Base-by-base conservation (phyloP, 2,113 vertebrate genomes). In the Madoqua kirkii region DNA sequence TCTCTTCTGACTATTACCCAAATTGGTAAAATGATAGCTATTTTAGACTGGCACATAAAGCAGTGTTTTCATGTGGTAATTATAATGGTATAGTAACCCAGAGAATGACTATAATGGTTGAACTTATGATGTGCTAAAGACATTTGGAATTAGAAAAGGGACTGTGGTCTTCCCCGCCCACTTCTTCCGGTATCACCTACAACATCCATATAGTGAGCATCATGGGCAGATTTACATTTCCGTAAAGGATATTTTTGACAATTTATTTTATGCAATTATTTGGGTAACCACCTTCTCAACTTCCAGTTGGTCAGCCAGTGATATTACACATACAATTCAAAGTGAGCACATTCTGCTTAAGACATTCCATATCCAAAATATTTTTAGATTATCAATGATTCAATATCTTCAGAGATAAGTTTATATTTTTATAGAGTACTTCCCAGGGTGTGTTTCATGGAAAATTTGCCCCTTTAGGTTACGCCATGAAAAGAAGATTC, bases 101-200 rank as follows among this genome's bases (percentile, higher is more conserved):
- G 23, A 87, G 55, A 93, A 81, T 85, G 86, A 43, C 25, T 59
- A n/a, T 27, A 52, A 87, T 76, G 5, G 16, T 89, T n/a, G 43
- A 96, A 8, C n/a, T 96, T 89, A 87, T 57, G 36, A 83, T 81
- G 15, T 21, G 7, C 45, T 50, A n/a, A 90, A 89, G 50, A 17
- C 50, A 92, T 64, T 81, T 92, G 79, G 16, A 94, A 97, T 45
- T 64, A 89, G 31, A 87, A 91, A 89, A 89, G n/a, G 48, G n/a
- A 91, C 40, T 84, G 36, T 60, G 23, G 29, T 81, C 5, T n/a
- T 21, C 13, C 9, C 64, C 0, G 1, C 6, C 21, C 17, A 3
- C 9, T 12, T 17, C 31, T 74, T 13, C 48, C 86, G 11, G 11
- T 81, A 90, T 74, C 29, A 83, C 11, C 29, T 59, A 52, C 14